Percentiles rank a stretch among this genome's conserved stretches.
phyloP scores from a whole-genome alignment of 2,113 vertebrate species.

The Scomber colias region DNA sequence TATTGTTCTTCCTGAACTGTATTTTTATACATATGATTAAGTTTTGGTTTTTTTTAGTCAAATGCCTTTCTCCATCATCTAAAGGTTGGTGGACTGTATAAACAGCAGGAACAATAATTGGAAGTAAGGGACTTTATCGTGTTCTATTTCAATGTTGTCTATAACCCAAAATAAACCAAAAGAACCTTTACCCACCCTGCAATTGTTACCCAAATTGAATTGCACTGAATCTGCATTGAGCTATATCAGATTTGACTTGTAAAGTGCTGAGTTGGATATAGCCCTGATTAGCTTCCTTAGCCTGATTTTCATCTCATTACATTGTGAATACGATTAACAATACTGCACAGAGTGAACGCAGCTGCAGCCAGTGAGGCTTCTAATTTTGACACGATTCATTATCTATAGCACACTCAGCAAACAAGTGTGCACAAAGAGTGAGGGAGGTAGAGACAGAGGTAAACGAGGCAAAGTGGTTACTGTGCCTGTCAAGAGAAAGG shows the following conservation, averaged over 20 bases:
- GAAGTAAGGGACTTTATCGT: background rate
- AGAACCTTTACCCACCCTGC: no score
- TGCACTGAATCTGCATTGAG: background rate
- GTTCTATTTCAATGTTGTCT: no score
- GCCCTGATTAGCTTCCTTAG: background rate
- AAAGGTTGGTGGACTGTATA: background rate
- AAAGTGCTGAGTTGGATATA: constrained; percentile 4
- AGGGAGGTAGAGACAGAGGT: background rate
- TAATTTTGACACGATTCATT: constrained; percentile 37
- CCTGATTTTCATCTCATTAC: background rate
- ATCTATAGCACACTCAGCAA: constrained; percentile 13
- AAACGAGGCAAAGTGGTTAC: constrained; percentile 43
- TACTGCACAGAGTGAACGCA: background rate
- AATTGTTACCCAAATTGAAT: background rate
- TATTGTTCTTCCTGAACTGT: background rate
- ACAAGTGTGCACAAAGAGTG: constrained; percentile 4
- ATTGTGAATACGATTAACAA: background rate
- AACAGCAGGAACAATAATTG: background rate
- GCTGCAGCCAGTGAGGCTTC: background rate
- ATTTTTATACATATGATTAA: background rate
- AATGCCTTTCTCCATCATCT: background rate
- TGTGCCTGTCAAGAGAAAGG: constrained; percentile 63
- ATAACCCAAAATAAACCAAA: no score
- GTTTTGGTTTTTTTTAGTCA: background rate
- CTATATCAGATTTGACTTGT: background rate